phyloP scores from a whole-genome alignment of 2,113 vertebrate genomes.

The Emydocephalus ijimae region DNA sequence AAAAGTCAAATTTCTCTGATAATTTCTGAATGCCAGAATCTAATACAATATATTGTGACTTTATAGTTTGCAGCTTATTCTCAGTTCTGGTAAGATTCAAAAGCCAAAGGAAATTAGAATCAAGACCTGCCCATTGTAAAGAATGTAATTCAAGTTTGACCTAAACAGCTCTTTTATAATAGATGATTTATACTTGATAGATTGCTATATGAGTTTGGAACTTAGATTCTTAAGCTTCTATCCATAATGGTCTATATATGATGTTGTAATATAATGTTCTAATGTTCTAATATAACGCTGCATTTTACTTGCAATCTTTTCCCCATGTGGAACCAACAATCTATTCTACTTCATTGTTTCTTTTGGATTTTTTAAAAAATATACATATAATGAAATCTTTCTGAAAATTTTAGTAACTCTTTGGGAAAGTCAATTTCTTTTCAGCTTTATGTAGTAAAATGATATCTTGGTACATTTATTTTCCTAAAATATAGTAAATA shows the following conservation, averaged over 20 bases:
- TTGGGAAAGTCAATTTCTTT: neutral
- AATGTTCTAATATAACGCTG: neutral
- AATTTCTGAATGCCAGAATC: slow-evolving; percentile 60
- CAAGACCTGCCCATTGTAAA: neutral
- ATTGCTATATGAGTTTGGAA: neutral
- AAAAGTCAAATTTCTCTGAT: slow-evolving; percentile 57
- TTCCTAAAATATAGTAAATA: neutral
- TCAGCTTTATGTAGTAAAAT: neutral
- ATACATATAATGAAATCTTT: neutral
- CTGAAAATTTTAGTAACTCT: neutral
- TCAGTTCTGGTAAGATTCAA: slow-evolving; percentile 60
- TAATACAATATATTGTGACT: slow-evolving; percentile 64
- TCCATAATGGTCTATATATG: neutral
- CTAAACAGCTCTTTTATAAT: neutral
- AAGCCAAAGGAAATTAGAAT: neutral
- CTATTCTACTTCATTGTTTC: neutral
- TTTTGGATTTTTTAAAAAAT: neutral
- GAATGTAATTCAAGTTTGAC: neutral
- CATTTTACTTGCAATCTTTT: neutral
- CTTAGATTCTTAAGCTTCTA: neutral
- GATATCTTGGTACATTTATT: neutral
- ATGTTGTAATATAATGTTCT: too few species aligned
- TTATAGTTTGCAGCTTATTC: slow-evolving; percentile 60
- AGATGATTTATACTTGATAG: neutral
- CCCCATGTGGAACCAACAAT: neutral